phyloP scores from a whole-genome alignment of 2,888 invertebrate species.

The Hecatera dysodea region DNA sequence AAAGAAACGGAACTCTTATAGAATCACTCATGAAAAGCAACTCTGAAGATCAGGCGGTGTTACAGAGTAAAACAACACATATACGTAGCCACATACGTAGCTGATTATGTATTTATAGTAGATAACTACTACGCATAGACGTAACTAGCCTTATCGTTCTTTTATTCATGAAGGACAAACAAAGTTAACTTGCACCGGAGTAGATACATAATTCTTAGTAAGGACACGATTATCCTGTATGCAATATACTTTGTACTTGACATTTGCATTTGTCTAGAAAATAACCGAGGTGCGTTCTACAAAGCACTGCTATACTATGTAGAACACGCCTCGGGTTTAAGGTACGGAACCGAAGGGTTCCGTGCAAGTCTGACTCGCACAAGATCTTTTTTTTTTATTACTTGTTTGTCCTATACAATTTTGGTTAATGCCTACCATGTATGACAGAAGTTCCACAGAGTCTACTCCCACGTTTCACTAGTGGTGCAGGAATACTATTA shows the following conservation, averaged over 20 bases:
- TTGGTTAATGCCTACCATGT: too few relatives aligned
- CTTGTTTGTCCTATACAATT: too few relatives aligned
- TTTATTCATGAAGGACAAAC: slow-evolving; percentile 1
- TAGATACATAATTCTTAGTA: background rate
- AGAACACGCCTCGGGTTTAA: too few relatives aligned
- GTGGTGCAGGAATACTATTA: background rate
- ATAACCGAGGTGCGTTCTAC: background rate
- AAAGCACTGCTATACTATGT: too few relatives aligned
- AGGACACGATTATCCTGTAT: background rate
- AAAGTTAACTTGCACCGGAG: background rate
- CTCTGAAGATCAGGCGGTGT: too few relatives aligned
- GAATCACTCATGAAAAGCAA: too few relatives aligned
- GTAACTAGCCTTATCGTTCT: background rate
- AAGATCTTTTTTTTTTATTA: too few relatives aligned
- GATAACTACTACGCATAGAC: background rate
- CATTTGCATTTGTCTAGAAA: background rate
- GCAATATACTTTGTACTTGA: slow-evolving; percentile 3
- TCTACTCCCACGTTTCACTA: background rate
- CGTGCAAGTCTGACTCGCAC: too few relatives aligned
- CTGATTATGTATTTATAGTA: background rate
- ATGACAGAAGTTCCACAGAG: background rate
- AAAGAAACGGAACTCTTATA: too few relatives aligned
- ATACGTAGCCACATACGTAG: too few relatives aligned
- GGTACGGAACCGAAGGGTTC: too few relatives aligned
- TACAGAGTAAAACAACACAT: too few relatives aligned